Evolutionary conservation across 1,140 invertebrate species (phyloP).

Genomic region (Zaprionus gabonicus): DNA sequence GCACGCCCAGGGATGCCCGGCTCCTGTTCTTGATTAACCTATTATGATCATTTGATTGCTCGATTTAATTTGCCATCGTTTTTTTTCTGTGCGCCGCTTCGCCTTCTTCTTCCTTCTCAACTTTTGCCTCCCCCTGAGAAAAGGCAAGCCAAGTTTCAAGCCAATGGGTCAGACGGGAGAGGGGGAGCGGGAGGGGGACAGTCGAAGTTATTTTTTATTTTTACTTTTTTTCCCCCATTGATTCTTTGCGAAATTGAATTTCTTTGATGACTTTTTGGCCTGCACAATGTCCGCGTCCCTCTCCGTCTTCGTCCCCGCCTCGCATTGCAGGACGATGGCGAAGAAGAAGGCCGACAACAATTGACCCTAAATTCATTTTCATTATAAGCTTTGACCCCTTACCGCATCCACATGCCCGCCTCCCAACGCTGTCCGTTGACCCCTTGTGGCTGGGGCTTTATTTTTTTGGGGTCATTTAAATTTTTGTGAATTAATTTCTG

Average conservation of each 20-base stretch:
- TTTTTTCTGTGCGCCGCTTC: not conserved
- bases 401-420: not conserved
- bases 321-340: conserved; percentile 20
- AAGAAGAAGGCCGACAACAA: conserved; percentile 6
- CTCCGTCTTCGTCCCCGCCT: not conserved
- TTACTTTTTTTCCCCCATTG: conserved; percentile 23
- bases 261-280: conserved; percentile 69
- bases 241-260: conserved; percentile 67
- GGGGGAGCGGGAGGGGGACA: not conserved
- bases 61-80: conserved; percentile 77
- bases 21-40: conserved; percentile 79
- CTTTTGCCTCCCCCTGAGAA: conserved; percentile 1
- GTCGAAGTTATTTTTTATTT: conserved; percentile 29
- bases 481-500: conserved; percentile 42
- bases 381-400: conserved; percentile 42
- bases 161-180: not conserved
- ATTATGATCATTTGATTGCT: conserved; percentile 83
- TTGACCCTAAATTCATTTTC: conserved; percentile 58
- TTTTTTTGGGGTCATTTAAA: conserved; percentile 39
- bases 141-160: not conserved
- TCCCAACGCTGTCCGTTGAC: not conserved
- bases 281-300: conserved; percentile 6
- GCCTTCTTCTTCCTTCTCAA: conserved; percentile 2
- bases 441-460: conserved; percentile 12
- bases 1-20: conserved; percentile 18